Percentiles rank a stretch among this genome's conserved stretches.
Evolutionary conservation across 2,888 invertebrate genomes (phyloP).

Genomic region (Caenorhabditis imperialis): DNA sequence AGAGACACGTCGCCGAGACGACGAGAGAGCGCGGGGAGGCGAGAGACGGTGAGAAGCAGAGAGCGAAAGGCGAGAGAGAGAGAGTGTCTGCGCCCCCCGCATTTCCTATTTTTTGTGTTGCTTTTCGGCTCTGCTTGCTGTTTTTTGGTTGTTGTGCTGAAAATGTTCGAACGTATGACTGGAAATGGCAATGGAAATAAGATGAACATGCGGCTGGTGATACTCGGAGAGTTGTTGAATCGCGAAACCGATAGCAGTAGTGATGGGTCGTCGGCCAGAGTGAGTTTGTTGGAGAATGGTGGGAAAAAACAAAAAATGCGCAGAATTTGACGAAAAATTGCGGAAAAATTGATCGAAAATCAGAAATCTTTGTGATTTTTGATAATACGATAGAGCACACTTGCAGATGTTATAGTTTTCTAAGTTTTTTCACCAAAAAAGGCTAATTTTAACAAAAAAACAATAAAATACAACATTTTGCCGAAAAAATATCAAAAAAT

Average conservation of each 20-base stretch:
- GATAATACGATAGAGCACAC: no score
- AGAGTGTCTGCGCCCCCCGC: conserved; percentile 26
- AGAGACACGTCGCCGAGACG: conserved; percentile 6
- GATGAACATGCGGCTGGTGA: conserved; percentile 72
- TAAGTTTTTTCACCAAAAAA: no score
- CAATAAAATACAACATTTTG: no score
- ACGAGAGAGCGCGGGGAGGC: conserved; percentile 1
- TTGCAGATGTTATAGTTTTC: no score
- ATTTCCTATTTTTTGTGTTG: conserved; percentile 44
- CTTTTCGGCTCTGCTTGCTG: no score
- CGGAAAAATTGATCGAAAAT: no score
- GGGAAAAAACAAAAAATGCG: no score
- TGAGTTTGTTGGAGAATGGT: conserved; percentile 27
- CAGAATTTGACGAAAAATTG: no score
- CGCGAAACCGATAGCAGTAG: conserved; percentile 55
- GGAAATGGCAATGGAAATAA: conserved; percentile 76
- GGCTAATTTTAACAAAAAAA: no score
- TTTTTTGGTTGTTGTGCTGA: conserved; percentile 25
- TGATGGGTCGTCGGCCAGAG: conserved; percentile 64
- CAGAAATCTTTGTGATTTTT: no score
- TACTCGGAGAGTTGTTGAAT: conserved; percentile 68
- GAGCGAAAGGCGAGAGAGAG: background rate
- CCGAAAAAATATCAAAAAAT: no score
- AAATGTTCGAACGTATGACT: conserved; percentile 61
- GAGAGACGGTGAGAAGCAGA: conserved; percentile 1